These are phyloP conservation scores for Luperina testacea DNA, from an alignment of 2,888 invertebrate species.

Conservation along the genomic window DNA sequence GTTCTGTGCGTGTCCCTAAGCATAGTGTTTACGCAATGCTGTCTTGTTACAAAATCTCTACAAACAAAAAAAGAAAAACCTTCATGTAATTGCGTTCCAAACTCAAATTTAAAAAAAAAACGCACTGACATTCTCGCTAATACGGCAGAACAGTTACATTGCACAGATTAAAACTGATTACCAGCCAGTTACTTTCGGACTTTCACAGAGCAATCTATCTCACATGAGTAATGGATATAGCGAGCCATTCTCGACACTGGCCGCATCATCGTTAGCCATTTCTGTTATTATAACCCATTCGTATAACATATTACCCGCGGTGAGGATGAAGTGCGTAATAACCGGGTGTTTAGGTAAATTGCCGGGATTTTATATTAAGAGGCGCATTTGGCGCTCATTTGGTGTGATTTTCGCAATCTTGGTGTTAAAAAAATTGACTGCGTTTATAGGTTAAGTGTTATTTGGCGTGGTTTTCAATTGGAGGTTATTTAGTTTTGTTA, in stretches of 20 bases:
- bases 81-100: slow-evolving; percentile 23
- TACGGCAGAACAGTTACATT: slow-evolving; percentile 57
- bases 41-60: neutral
- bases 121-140: slow-evolving; percentile 55
- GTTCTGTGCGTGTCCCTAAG: neutral
- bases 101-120: slow-evolving; percentile 25
- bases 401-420: slow-evolving; percentile 48
- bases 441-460: slow-evolving; percentile 47
- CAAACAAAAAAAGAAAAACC: neutral
- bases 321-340: slow-evolving; percentile 66
- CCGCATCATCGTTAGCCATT: slow-evolving; percentile 73
- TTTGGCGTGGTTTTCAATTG: slow-evolving; percentile 51
- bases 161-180: slow-evolving; percentile 64
- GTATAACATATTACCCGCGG: slow-evolving; percentile 69
- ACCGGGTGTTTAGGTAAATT: slow-evolving; percentile 70
- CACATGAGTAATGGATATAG: slow-evolving; percentile 65
- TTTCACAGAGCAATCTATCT: slow-evolving; percentile 74
- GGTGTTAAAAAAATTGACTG: slow-evolving; percentile 48
- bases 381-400: slow-evolving; percentile 56
- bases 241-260: slow-evolving; percentile 58
- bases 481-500: slow-evolving; percentile 24
- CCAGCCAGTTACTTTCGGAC: slow-evolving; percentile 62
- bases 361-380: slow-evolving; percentile 65
- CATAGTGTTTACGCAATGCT: neutral
- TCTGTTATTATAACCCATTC: slow-evolving; percentile 75